Conservation (phyloP, 2,797 vertebrate genomes). For the Simalia tracyae region DNA sequence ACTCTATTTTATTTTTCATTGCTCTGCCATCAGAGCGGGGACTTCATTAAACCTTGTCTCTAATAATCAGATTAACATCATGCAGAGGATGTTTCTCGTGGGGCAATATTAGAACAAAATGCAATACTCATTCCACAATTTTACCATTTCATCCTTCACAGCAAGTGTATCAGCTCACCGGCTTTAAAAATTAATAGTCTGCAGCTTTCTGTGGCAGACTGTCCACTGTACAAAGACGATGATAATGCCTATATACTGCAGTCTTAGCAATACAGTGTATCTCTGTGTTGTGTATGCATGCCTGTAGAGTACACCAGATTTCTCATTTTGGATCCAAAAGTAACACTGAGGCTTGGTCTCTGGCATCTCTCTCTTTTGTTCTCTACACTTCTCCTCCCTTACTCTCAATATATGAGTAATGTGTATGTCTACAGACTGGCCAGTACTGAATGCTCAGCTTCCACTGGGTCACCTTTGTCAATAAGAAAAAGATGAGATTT, state of each 20-base stretch:
- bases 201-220: neutral
- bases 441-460: constrained; percentile 67
- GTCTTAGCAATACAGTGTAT: neutral
- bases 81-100: too few relatives aligned
- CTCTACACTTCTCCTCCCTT: neutral
- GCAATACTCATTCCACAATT: neutral
- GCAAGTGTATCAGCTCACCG: neutral
- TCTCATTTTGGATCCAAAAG: constrained; percentile 26
- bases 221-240: neutral
- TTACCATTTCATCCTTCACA: neutral
- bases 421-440: constrained; percentile 62
- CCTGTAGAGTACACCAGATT: too few relatives aligned
- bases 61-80: neutral
- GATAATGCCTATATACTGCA: neutral
- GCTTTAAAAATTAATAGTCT: neutral
- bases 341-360: constrained; percentile 14
- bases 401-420: constrained; percentile 24
- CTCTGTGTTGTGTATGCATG: neutral
- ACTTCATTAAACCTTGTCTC: neutral
- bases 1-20: neutral
- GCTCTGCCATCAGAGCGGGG: neutral
- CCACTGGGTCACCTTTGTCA: constrained; percentile 70
- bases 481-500: constrained; percentile 71
- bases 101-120: neutral
- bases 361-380: neutral